Conservation (phyloP, 2,113 vertebrate species). For the Capreolus pygargus region DNA sequence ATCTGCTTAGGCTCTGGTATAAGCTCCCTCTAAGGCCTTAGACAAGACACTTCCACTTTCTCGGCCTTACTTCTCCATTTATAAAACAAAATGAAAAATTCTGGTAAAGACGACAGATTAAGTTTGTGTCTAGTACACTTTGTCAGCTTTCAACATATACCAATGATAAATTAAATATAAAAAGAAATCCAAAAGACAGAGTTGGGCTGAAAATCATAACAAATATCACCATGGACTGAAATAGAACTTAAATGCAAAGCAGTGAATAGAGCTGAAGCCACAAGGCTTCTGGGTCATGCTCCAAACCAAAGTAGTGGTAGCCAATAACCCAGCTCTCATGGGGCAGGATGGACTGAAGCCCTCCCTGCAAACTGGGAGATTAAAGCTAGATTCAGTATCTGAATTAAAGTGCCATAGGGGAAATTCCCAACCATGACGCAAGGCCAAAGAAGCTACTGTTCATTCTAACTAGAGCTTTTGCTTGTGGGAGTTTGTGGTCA, state of each 20-base stretch:
- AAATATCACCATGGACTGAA: constrained; percentile 28
- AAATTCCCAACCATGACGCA: not conserved
- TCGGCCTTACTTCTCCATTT: not conserved
- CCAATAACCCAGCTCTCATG: not conserved
- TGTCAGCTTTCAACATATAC: constrained; percentile 29
- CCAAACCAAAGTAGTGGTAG: not conserved
- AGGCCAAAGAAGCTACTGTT: not conserved
- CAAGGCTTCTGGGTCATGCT: not conserved
- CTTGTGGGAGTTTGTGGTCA: not conserved
- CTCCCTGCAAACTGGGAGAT: not conserved
- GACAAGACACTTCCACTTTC: not conserved
- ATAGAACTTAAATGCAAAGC: constrained; percentile 37
- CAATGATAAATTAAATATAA: constrained; percentile 15
- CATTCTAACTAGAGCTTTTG: not conserved
- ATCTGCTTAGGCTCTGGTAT: not conserved
- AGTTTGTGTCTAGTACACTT: not conserved
- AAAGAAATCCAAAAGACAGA: constrained; percentile 26
- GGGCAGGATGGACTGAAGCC: not conserved
- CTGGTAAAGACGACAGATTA: not conserved
- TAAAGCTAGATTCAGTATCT: not conserved
- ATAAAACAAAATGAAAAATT: not conserved
- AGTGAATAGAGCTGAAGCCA: constrained; percentile 11
- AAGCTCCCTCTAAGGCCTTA: not conserved
- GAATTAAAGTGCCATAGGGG: not conserved
- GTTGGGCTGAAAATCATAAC: not conserved